Conservation (phyloP, 2,888 invertebrate species). For the Apeira syringaria region DNA sequence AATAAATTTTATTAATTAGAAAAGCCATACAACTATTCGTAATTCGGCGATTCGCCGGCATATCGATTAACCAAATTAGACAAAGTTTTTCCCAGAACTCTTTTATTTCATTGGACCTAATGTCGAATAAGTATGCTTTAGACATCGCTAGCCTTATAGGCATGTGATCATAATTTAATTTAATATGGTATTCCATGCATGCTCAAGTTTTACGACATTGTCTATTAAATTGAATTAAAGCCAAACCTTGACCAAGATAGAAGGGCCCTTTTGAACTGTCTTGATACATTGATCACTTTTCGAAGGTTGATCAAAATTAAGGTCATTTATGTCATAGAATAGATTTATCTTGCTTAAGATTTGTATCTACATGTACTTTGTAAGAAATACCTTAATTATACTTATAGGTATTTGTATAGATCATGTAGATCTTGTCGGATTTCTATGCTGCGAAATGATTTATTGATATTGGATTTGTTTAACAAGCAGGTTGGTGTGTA, state of each 20-base stretch:
- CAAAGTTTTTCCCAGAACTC: no score
- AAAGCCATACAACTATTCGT: no score
- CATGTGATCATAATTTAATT: slow-evolving; percentile 4
- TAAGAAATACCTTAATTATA: slow-evolving; percentile 19
- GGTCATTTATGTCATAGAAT: slow-evolving; percentile 29
- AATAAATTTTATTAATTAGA: no score
- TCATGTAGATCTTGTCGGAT: slow-evolving; percentile 18
- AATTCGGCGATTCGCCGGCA: no score
- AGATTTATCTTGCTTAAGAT: slow-evolving; percentile 16
- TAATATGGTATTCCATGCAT: slow-evolving; percentile 11
- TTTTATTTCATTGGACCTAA: no score
- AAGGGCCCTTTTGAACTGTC: slow-evolving; percentile 40
- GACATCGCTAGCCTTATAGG: no score
- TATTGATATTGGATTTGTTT: slow-evolving; percentile 2
- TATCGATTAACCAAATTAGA: no score
- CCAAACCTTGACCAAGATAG: slow-evolving; percentile 52
- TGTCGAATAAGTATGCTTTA: no score
- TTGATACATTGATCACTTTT: slow-evolving; percentile 19
- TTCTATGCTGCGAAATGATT: slow-evolving; percentile 17
- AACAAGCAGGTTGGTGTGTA: no score
- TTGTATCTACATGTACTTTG: slow-evolving; percentile 5
- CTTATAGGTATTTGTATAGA: slow-evolving; percentile 5
- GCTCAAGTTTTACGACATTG: slow-evolving; percentile 14
- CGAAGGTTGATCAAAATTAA: slow-evolving; percentile 26
- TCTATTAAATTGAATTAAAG: slow-evolving; percentile 23